Conservation (phyloP, 2,888 invertebrate species). For the Meiosimyza platycephala region DNA sequence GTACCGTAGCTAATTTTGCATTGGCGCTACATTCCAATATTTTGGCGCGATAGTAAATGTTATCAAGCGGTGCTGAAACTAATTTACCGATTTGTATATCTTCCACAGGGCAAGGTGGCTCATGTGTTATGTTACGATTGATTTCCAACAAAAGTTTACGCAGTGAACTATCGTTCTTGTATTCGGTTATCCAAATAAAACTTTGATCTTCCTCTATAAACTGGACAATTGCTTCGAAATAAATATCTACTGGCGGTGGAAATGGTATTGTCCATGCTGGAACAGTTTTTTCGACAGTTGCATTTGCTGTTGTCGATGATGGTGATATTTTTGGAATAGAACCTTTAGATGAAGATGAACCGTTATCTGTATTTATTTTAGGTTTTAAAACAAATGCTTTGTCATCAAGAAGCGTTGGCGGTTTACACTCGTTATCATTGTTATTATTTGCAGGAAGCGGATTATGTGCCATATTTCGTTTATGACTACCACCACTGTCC, state of each 20-base stretch:
- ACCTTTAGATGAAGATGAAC: background rate
- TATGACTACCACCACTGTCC: background rate
- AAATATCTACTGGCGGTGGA: conserved; percentile 40
- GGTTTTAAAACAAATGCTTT: conserved; percentile 41
- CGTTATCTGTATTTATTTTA: conserved; percentile 29
- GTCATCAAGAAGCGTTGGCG: conserved; percentile 36
- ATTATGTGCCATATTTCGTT: background rate
- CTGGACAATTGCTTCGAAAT: conserved; percentile 50
- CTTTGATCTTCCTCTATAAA: conserved; percentile 43
- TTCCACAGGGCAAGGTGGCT: conserved; percentile 37
- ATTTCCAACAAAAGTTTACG: conserved; percentile 49
- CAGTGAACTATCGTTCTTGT: conserved; percentile 44
- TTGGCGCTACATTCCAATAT: conserved; percentile 31
- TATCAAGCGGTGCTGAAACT: conserved; percentile 49
- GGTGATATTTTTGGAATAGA: conserved; percentile 9
- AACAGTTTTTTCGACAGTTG: background rate
- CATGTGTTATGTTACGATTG: conserved; percentile 46
- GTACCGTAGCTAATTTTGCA: conserved; percentile 42
- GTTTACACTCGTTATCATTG: background rate
- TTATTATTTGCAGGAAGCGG: background rate
- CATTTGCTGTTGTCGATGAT: conserved; percentile 5
- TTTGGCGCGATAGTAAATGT: conserved; percentile 48
- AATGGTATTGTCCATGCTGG: conserved; percentile 45
- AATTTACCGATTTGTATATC: conserved; percentile 46
- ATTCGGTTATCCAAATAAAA: conserved; percentile 50